Conservation (phyloP, 2,888 invertebrate species). For the Blastobasis lacticolella region DNA sequence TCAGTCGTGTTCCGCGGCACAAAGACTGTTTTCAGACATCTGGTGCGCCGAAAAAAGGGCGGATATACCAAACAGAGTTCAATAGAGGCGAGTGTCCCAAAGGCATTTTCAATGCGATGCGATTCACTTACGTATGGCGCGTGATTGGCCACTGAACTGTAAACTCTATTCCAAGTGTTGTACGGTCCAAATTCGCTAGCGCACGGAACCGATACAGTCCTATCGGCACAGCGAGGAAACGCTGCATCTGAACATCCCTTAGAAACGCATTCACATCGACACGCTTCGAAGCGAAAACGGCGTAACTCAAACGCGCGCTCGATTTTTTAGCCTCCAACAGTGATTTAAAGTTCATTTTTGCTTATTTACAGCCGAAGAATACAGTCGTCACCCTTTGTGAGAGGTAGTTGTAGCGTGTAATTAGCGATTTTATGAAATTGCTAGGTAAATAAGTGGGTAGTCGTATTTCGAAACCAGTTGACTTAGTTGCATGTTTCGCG, state of each 20-base stretch:
- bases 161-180: fast-evolving
- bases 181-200: constrained; percentile 22
- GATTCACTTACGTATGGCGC: background rate
- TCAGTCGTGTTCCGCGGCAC: constrained; percentile 48
- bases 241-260: constrained; percentile 71
- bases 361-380: constrained; percentile 17
- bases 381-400: constrained; percentile 53
- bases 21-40: constrained; percentile 53
- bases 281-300: constrained; percentile 23
- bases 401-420: constrained; percentile 60
- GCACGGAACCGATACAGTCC: constrained; percentile 18
- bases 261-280: constrained; percentile 51
- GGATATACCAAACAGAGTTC: constrained; percentile 67
- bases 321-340: constrained; percentile 18
- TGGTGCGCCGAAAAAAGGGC: constrained; percentile 66
- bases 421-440: constrained; percentile 69
- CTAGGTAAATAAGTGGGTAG: constrained; percentile 55
- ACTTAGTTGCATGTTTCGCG: constrained; percentile 27
- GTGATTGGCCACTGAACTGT: background rate
- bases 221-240: constrained; percentile 19
- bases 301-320: constrained; percentile 12
- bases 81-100: constrained; percentile 60
- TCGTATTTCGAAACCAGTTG: constrained; percentile 27
- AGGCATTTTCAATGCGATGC: constrained; percentile 27
- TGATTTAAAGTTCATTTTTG: constrained; percentile 18